Evolutionary conservation across 2,797 vertebrate genomes (phyloP), one percentile per base, ranked within the genome.

Genomic region (Oceanodroma leucorhoa): DNA sequence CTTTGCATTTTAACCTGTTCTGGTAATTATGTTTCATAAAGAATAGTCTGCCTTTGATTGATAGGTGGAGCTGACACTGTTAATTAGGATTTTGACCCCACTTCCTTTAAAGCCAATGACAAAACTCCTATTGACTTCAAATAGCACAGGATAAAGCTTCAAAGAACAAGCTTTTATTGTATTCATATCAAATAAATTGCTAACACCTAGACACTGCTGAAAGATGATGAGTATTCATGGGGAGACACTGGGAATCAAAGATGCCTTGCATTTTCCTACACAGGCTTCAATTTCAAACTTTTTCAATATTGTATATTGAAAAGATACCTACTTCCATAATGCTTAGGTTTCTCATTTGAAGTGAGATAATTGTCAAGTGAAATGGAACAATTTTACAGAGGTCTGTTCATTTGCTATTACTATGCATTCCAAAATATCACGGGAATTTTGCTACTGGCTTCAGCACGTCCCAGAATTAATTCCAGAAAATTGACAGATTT

Each of bases 21-120:
- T 87, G 36, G 43, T 72, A 89, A 93, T 88, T 81, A 41, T 16
- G 22, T 75, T 94, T 71, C 36, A 2, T 95, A 87, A 65, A 34
- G 32, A 70, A 36, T 58, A 50, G 11, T 36, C 12, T 6, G n/a
- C 24, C 23, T 81, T 71, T 89, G 87, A 93, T 80, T 83, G 81
- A 93, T 66, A 82, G 48, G 38, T 66, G 34, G 40, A 81, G 17
- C 32, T 90, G 51, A 87, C 82, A 83, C 36, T 57, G 23, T 83
- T 89, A 87, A 95, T 95, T 89, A 91, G 41, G 14, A 77, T 80
- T 93, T 93, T 91, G 73, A 92, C 77, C 78, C 26, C 43, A 34
- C 70, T 89, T 93, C 48, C 69, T 77, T 79, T 76, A 75, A 93
- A 79, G 26, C 36, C 60, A 94, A 71, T 91, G 84, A 75, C 78